phyloP scores from a whole-genome alignment of 1,140 invertebrate species.

The Ceratosolen fusciceps region DNA sequence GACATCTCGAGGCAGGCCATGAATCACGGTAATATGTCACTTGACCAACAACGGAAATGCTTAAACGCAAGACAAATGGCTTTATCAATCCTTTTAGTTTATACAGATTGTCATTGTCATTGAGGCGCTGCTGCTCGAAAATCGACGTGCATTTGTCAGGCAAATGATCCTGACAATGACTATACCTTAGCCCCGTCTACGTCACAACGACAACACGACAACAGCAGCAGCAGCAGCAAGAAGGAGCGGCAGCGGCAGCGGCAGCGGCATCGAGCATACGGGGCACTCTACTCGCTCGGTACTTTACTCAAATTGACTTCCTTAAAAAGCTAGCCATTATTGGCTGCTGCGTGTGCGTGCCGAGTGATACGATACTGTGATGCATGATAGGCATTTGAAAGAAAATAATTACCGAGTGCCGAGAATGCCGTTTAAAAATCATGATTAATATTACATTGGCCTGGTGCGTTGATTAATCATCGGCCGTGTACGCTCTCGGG shows the following conservation, averaged over 20 bases:
- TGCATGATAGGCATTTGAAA: no score
- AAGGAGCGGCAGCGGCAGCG: no score
- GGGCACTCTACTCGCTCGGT: no score
- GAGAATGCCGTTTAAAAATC: neutral
- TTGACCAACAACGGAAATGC: conserved; percentile 23
- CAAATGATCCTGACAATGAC: no score
- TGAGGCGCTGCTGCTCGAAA: neutral
- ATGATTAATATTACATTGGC: conserved; percentile 17
- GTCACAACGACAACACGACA: no score
- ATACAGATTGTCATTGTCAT: conserved; percentile 10
- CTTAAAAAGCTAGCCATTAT: no score
- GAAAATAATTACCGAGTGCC: neutral
- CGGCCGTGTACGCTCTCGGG: neutral
- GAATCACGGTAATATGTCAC: conserved; percentile 31
- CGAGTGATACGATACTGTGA: no score
- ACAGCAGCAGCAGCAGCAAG: no score
- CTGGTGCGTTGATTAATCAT: neutral
- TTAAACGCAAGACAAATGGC: conserved; percentile 24
- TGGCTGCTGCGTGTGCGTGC: no score
- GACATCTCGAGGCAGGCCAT: conserved; percentile 15
- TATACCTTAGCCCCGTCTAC: no score
- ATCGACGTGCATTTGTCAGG: neutral
- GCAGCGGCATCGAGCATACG: no score
- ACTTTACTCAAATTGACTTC: no score
- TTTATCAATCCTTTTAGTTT: neutral